A percentile compares a stretch with the other conserved stretches of the same genome.
Conservation (phyloP, 92 coral and sea anemone species). For the Muricea muricata region DNA sequence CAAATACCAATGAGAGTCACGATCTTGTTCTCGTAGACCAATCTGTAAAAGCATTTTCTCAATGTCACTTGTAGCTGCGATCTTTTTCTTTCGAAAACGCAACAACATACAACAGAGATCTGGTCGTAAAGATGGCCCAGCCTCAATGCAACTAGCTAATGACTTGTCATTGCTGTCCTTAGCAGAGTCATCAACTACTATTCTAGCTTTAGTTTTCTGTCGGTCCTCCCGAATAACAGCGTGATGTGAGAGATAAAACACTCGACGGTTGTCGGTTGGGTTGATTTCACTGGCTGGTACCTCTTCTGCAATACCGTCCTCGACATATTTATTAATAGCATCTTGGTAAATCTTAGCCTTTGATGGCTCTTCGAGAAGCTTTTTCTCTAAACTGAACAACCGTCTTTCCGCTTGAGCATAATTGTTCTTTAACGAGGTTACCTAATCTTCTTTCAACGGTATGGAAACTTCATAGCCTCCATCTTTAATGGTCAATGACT, state of each 20-base stretch:
- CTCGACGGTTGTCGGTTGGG: conserved; percentile 35
- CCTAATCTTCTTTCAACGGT: conserved; percentile 38
- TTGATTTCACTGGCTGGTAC: conserved; percentile 26
- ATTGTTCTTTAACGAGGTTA: conserved; percentile 1
- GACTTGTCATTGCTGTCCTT: neutral
- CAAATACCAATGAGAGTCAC: conserved; percentile 31
- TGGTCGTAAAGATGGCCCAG: neutral
- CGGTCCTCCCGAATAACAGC: conserved; percentile 23
- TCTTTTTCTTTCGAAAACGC: neutral
- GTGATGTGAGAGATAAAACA: conserved; percentile 43
- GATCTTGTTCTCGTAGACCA: conserved; percentile 12
- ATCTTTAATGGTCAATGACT: conserved; percentile 38
- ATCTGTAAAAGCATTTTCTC: conserved; percentile 49
- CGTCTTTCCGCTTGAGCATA: conserved; percentile 15
- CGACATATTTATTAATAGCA: conserved; percentile 42
- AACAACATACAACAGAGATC: neutral
- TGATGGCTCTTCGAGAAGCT: neutral
- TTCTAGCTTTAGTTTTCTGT: conserved; percentile 41
- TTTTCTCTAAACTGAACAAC: conserved; percentile 38
- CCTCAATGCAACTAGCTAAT: neutral
- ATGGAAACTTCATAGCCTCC: conserved; percentile 34
- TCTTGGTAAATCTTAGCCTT: conserved; percentile 10
- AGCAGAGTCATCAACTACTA: conserved; percentile 16
- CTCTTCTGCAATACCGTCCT: conserved; percentile 39
- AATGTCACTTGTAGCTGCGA: conserved; percentile 44